These are phyloP conservation scores for Palythoa heliodiscus DNA, from an alignment of 92 coral and sea anemone genomes.

Conservation along the genomic window DNA sequence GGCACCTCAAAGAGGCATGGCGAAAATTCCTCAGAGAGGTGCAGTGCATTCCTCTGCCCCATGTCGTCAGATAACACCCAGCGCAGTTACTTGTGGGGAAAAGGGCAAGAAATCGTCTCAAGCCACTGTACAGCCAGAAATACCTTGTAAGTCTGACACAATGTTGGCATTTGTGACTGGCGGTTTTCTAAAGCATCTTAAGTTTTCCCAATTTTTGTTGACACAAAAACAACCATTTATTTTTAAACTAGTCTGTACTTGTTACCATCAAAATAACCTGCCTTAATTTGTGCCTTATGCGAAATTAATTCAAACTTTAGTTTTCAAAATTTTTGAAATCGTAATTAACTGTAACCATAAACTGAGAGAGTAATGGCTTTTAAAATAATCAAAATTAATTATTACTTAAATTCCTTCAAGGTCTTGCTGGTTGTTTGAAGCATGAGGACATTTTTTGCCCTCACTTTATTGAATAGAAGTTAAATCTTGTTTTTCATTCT, in stretches of 20 bases:
- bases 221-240: neutral
- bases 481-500: too few relatives aligned
- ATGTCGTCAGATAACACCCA: conserved; percentile 7
- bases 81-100: neutral
- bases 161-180: neutral
- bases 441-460: too few relatives aligned
- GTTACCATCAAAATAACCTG: too few relatives aligned
- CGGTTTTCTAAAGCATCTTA: neutral
- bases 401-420: too few relatives aligned
- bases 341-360: too few relatives aligned
- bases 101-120: conserved; percentile 2
- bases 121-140: neutral
- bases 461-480: too few relatives aligned
- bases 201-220: neutral
- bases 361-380: too few relatives aligned
- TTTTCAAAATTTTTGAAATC: too few relatives aligned
- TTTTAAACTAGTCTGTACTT: neutral
- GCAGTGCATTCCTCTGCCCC: conserved; percentile 17
- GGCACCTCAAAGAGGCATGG: neutral
- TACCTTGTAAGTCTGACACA: conserved; percentile 15
- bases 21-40: conserved; percentile 16
- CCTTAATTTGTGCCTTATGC: too few relatives aligned
- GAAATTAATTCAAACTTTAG: too few relatives aligned
- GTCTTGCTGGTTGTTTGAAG: too few relatives aligned
- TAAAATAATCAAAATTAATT: too few relatives aligned